Evolutionary conservation across 2,797 vertebrate species (phyloP).

Genomic region (Poeciliopsis turneri): DNA sequence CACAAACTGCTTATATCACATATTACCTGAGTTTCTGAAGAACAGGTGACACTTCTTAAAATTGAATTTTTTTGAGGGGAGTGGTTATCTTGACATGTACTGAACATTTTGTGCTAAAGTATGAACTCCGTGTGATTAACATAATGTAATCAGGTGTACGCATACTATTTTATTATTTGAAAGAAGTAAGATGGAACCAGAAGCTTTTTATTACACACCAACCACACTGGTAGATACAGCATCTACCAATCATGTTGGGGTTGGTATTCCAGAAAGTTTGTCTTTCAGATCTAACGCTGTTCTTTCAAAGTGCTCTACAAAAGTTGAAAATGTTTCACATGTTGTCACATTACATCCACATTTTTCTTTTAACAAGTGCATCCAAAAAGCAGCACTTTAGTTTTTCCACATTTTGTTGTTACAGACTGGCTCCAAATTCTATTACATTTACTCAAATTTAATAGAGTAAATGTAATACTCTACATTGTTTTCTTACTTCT

Average conservation of each 20-base stretch:
- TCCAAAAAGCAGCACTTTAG: not conserved
- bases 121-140: not conserved
- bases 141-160: not conserved
- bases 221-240: not conserved
- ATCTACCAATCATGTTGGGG: not conserved
- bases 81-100: not conserved
- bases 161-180: not conserved
- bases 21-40: not conserved
- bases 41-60: not conserved
- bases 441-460: not conserved
- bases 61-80: not conserved
- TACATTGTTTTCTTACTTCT: too few species aligned
- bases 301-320: not conserved
- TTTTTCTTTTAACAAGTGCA: not conserved
- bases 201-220: not conserved
- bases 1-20: constrained; percentile 23
- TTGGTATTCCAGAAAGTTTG: not conserved
- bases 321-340: not conserved
- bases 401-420: not conserved
- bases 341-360: not conserved
- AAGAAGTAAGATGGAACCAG: not conserved
- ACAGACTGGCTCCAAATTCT: not conserved
- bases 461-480: too few species aligned
- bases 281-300: not conserved
- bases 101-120: not conserved